phyloP scores from a whole-genome alignment of 92 coral and sea anemone genomes.

The Phenganax subtilis region DNA sequence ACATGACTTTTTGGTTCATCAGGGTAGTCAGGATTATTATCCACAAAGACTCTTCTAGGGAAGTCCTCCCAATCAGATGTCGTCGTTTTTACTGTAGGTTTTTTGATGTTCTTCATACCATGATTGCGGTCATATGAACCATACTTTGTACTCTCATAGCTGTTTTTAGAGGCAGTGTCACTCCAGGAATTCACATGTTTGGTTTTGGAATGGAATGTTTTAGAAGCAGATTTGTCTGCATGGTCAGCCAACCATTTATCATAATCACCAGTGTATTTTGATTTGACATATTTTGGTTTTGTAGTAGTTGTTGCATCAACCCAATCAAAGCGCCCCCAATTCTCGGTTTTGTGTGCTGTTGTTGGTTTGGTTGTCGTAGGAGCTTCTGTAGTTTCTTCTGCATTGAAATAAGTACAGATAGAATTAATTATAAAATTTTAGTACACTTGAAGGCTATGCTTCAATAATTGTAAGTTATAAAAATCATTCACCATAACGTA shows the following conservation, averaged over 20 bases:
- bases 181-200: not conserved
- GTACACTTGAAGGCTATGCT: too few species aligned
- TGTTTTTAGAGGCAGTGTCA: not conserved
- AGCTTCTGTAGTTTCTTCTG: not conserved
- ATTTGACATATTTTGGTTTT: not conserved
- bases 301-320: not conserved
- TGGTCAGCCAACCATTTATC: constrained; percentile 1
- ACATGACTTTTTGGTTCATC: constrained; percentile 26
- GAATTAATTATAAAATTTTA: not conserved
- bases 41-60: constrained; percentile 50
- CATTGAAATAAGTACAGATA: not conserved
- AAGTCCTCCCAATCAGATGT: constrained; percentile 28
- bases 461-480: too few species aligned
- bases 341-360: not conserved
- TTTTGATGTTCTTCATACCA: too few species aligned
- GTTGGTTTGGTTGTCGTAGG: not conserved
- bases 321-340: not conserved
- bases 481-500: not conserved
- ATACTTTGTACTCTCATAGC: not conserved
- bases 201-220: not conserved
- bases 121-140: constrained; percentile 4
- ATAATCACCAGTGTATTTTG: not conserved
- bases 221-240: not conserved
- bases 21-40: constrained; percentile 83
- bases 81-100: not conserved